Evolutionary conservation across 2,113 vertebrate genomes (phyloP).

Genomic region (Gulo gulo): DNA sequence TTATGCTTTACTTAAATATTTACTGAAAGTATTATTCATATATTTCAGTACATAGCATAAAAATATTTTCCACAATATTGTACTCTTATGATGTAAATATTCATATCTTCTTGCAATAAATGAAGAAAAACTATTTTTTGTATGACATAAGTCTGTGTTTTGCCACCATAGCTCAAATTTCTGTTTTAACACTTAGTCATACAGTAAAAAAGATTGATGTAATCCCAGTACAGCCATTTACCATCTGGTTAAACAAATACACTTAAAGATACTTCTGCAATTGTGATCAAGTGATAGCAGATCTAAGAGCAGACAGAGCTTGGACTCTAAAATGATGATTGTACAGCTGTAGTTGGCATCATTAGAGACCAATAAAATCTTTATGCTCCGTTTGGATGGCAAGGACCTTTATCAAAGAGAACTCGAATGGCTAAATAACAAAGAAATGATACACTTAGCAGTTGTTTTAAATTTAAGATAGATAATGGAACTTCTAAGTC

Average conservation of each 20-base stretch:
- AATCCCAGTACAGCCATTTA: conserved; percentile 74
- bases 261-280: conserved; percentile 79
- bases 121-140: not conserved
- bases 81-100: not conserved
- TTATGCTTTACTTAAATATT: not conserved
- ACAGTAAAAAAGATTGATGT: conserved; percentile 78
- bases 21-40: not conserved
- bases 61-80: not conserved
- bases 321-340: conserved; percentile 79
- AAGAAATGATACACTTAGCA: conserved; percentile 72
- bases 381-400: conserved; percentile 74
- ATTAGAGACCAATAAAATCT: conserved; percentile 80
- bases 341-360: conserved; percentile 74
- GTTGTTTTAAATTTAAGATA: conserved; percentile 74
- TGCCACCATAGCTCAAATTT: conserved; percentile 62
- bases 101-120: not conserved
- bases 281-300: conserved; percentile 76
- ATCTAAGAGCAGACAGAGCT: conserved; percentile 69
- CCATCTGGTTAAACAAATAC: conserved; percentile 84
- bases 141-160: conserved; percentile 62
- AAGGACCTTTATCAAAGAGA: conserved; percentile 74
- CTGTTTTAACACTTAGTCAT: conserved; percentile 79
- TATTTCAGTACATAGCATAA: not conserved
- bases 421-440: conserved; percentile 73
- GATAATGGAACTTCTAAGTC: conserved; percentile 65